These are phyloP conservation scores for Drosophila oshimai DNA, from an alignment of 1,140 invertebrate genomes.

Conservation along the genomic window DNA sequence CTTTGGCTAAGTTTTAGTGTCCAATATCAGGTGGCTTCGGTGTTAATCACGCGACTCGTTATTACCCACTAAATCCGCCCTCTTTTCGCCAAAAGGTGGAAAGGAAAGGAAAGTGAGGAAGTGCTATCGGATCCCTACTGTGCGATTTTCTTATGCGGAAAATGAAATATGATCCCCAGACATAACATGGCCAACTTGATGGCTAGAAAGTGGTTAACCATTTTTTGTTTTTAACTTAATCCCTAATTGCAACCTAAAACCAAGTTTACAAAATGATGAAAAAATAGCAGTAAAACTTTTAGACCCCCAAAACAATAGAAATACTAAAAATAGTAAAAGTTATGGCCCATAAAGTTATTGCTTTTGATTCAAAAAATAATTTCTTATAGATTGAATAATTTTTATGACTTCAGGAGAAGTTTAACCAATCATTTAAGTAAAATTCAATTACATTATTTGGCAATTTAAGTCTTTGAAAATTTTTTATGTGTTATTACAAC, in stretches of 20 bases:
- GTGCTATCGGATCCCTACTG: neutral
- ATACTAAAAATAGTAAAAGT: neutral
- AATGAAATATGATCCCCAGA: slow-evolving; percentile 18
- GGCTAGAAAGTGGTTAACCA: slow-evolving; percentile 6
- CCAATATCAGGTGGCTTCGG: slow-evolving; percentile 27
- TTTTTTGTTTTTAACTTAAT: neutral
- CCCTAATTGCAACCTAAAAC: slow-evolving; percentile 2
- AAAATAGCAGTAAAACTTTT: neutral
- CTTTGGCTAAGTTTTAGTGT: slow-evolving; percentile 30
- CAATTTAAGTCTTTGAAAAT: too few species aligned
- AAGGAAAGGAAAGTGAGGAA: neutral
- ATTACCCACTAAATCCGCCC: slow-evolving; percentile 1
- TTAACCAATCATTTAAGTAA: neutral
- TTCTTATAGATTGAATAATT: neutral
- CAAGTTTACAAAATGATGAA: neutral
- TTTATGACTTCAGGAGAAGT: neutral
- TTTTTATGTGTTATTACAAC: too few species aligned
- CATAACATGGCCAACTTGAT: neutral
- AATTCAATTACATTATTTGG: neutral
- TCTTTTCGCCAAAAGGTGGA: neutral
- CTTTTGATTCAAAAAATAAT: neutral
- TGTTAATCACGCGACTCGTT: slow-evolving; percentile 24
- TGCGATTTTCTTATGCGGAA: neutral
- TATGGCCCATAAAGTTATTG: neutral
- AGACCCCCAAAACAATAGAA: neutral